Conservation (phyloP, 1,140 invertebrate species). For the Lepidurus couesii region DNA sequence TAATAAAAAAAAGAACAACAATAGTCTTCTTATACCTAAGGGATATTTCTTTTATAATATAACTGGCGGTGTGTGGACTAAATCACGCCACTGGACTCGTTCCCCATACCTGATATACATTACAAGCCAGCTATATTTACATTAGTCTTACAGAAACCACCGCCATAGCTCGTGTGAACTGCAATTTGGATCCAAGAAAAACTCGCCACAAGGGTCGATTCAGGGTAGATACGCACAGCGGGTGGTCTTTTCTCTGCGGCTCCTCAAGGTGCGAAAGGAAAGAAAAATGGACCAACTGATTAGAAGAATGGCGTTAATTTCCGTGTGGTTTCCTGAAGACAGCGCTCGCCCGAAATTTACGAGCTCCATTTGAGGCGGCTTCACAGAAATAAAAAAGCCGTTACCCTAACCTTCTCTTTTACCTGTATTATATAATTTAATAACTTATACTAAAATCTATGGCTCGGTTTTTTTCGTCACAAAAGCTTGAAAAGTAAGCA, state of each 20-base stretch:
- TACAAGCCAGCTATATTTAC: not conserved
- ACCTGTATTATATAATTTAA: not conserved
- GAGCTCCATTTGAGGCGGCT: not conserved
- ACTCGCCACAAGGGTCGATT: slow-evolving; percentile 12
- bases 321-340: not conserved
- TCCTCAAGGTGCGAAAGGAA: slow-evolving; percentile 12
- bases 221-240: not conserved
- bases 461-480: too few relatives aligned
- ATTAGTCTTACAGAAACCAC: not conserved
- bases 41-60: not conserved
- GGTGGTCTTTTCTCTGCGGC: not conserved
- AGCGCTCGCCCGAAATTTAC: not conserved
- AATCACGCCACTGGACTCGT: slow-evolving; percentile 21
- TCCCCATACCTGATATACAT: not conserved
- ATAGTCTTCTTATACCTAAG: not conserved
- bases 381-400: not conserved
- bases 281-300: slow-evolving; percentile 14
- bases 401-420: not conserved
- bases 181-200: not conserved
- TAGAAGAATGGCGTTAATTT: slow-evolving; percentile 20
- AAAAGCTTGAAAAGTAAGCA: too few relatives aligned
- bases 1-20: not conserved
- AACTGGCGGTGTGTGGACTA: not conserved
- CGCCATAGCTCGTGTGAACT: not conserved
- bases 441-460: too few relatives aligned